Conservation (phyloP, 2,888 invertebrate species). For the Coleophora flavipennella region DNA sequence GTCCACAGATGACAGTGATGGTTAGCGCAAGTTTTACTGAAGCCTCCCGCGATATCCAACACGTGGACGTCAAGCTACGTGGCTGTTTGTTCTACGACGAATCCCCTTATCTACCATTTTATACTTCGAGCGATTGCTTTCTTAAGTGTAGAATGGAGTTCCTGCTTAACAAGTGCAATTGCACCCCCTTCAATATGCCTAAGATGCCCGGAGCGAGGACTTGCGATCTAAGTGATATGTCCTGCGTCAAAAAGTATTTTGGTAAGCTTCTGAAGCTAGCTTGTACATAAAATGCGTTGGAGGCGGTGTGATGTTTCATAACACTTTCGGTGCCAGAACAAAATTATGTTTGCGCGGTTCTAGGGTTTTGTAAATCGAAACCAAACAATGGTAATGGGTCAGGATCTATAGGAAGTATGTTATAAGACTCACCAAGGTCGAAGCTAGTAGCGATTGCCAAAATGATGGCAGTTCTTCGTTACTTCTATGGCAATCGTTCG, state of each 20-base stretch:
- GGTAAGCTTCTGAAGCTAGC: conserved; percentile 49
- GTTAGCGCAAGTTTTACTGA: conserved; percentile 56
- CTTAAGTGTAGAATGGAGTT: conserved; percentile 70
- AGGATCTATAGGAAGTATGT: no score
- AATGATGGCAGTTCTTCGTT: no score
- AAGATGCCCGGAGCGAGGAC: conserved; percentile 42
- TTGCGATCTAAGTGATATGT: conserved; percentile 66
- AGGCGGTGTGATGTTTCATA: no score
- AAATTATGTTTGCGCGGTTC: no score
- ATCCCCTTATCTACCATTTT: conserved; percentile 50
- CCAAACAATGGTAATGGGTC: no score
- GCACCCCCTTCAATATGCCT: conserved; percentile 72
- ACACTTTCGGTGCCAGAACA: no score
- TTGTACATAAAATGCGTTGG: no score
- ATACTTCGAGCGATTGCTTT: conserved; percentile 74
- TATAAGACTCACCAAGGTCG: no score
- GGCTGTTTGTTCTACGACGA: conserved; percentile 74
- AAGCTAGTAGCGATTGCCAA: no score
- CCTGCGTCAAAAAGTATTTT: conserved; percentile 56
- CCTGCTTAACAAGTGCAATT: conserved; percentile 63
- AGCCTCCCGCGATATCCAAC: conserved; percentile 59
- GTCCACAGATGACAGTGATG: conserved; percentile 48
- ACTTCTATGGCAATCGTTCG: no score
- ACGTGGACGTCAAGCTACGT: conserved; percentile 50
- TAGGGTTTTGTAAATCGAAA: no score